A percentile compares a stretch with the other conserved stretches of the same genome.
Conservation (phyloP, 2,113 vertebrate genomes). For the Aspidoscelis tigris region DNA sequence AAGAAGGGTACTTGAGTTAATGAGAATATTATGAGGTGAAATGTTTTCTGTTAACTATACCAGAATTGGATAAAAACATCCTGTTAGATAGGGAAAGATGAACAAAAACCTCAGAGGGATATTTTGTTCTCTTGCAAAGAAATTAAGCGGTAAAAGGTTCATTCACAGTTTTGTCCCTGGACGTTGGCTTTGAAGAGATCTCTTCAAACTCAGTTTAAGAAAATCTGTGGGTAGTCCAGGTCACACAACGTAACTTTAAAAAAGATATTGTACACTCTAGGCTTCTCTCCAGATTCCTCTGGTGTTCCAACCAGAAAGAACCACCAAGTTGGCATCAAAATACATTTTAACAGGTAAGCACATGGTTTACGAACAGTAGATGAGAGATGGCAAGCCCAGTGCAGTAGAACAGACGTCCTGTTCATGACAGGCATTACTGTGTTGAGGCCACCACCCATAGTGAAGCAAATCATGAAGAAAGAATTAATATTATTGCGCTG, state of each 20-base stretch:
- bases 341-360: background rate
- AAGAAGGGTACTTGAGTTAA: constrained; percentile 44
- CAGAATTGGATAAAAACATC: constrained; percentile 29
- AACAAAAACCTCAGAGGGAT: constrained; percentile 26
- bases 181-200: too few species aligned
- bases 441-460: background rate
- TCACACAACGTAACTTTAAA: too few species aligned
- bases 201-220: too few species aligned
- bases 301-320: background rate
- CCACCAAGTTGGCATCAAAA: background rate
- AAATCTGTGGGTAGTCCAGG: too few species aligned
- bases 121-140: background rate
- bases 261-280: too few species aligned
- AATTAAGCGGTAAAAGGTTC: background rate
- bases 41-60: constrained; percentile 48
- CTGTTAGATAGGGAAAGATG: background rate
- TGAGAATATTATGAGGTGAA: constrained; percentile 43
- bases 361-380: background rate
- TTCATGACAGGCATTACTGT: constrained; percentile 19
- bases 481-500: background rate
- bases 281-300: background rate
- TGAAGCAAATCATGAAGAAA: background rate
- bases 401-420: background rate
- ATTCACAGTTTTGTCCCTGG: too few species aligned
- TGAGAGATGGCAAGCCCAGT: background rate